Evolutionary conservation across 2,797 vertebrate species (phyloP).

Genomic region (Scolopax rusticola): DNA sequence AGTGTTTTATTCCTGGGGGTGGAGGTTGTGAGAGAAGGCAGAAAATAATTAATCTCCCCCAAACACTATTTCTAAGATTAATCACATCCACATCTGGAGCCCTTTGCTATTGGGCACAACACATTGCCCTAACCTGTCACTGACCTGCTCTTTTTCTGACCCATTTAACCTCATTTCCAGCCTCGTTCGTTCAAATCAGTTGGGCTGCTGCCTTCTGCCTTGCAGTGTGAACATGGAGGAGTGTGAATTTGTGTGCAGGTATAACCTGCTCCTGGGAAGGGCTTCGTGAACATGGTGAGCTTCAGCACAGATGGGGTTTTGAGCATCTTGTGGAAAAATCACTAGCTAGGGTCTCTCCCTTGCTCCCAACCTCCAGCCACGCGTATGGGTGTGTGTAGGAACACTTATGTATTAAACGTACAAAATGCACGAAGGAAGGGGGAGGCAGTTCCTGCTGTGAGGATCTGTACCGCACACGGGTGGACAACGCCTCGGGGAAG

Average conservation of each 20-base stretch:
- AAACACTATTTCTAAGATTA: not conserved
- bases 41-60: not conserved
- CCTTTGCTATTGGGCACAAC: accelerated
- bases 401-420: not conserved
- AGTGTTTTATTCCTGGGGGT: not conserved
- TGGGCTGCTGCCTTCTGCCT: not conserved
- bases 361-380: not conserved
- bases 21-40: not conserved
- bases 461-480: not conserved
- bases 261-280: not conserved
- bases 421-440: not conserved
- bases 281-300: not conserved
- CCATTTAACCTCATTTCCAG: not conserved
- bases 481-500: not conserved
- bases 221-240: accelerated
- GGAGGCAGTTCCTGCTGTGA: not conserved
- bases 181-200: not conserved
- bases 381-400: accelerated
- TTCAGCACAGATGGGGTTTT: not conserved
- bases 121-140: accelerated
- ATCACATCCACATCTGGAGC: not conserved
- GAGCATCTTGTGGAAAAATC: not conserved
- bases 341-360: not conserved
- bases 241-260: accelerated
- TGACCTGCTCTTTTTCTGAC: not conserved